Evolutionary conservation across 2,888 invertebrate genomes (phyloP).

Genomic region (Tetramorium bicarinatum): DNA sequence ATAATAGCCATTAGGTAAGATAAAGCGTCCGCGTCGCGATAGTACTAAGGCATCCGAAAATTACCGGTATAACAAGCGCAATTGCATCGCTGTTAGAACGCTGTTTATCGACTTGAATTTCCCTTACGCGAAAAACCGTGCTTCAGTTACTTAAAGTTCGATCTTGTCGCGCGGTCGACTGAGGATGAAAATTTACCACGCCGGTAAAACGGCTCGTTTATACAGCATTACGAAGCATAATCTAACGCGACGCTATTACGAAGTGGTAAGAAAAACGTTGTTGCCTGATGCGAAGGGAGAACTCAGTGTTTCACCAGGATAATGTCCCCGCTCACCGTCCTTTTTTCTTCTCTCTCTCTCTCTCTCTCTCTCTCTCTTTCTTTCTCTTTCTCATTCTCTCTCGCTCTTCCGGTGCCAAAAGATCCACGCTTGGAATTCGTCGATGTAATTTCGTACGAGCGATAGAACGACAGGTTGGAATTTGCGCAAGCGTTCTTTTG

Average conservation of each 20-base stretch:
- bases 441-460: constrained; percentile 58
- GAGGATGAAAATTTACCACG: constrained; percentile 28
- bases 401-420: neutral
- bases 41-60: constrained; percentile 31
- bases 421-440: constrained; percentile 53
- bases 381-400: neutral
- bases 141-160: neutral
- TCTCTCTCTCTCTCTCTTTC: neutral
- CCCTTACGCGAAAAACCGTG: neutral
- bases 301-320: constrained; percentile 63
- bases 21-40: constrained; percentile 29
- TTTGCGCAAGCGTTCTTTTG: constrained; percentile 61
- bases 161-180: constrained; percentile 18
- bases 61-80: constrained; percentile 9
- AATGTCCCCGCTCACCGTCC: constrained; percentile 49
- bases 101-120: constrained; percentile 5
- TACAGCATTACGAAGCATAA: constrained; percentile 53
- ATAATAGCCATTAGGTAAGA: constrained; percentile 41
- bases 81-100: neutral
- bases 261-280: constrained; percentile 38
- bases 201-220: constrained; percentile 53
- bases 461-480: constrained; percentile 52
- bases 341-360: neutral
- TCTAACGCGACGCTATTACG: constrained; percentile 54
- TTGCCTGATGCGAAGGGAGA: constrained; percentile 15